Percentiles rank a stretch among this genome's conserved stretches.
Evolutionary conservation across 1,140 invertebrate genomes (phyloP).

Genomic region (Augochlora pura): DNA sequence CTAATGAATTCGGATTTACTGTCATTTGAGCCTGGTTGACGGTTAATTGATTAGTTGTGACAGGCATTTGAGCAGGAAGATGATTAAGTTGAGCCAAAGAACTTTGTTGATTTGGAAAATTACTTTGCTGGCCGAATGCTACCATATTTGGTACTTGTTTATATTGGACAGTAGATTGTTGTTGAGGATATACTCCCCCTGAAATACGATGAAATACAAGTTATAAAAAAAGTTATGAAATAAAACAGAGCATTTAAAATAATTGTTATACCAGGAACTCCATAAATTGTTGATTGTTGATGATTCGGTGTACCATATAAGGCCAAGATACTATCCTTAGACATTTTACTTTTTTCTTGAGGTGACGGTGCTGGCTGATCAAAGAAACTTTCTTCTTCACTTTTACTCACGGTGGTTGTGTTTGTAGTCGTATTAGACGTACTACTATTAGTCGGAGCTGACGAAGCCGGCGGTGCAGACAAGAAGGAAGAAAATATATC

Average conservation of each 20-base stretch:
- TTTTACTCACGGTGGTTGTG: conserved; percentile 79
- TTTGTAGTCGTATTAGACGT: conserved; percentile 65
- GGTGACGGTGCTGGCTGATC: conserved; percentile 89
- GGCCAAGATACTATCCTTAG: conserved; percentile 96
- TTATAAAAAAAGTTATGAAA: background rate
- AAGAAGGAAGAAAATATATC: conserved; percentile 90
- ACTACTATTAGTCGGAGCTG: conserved; percentile 61
- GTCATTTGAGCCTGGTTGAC: conserved; percentile 69
- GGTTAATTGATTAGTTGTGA: conserved; percentile 66
- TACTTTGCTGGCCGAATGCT: conserved; percentile 66
- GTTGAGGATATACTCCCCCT: conserved; percentile 74
- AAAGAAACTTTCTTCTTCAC: conserved; percentile 94
- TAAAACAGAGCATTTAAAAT: background rate
- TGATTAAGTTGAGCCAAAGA: conserved; percentile 64
- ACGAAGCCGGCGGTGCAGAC: conserved; percentile 83
- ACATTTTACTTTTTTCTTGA: conserved; percentile 90
- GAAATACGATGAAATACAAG: conserved; percentile 26
- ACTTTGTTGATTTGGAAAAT: conserved; percentile 60
- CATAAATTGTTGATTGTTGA: conserved; percentile 71
- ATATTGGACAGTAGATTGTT: conserved; percentile 66
- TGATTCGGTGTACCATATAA: conserved; percentile 86
- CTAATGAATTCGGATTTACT: conserved; percentile 69
- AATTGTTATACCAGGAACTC: conserved; percentile 62
- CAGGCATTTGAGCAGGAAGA: conserved; percentile 62
- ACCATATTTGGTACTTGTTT: conserved; percentile 66